Evolutionary conservation across 2,888 invertebrate species (phyloP), one percentile per base, ranked within the genome.

Genomic region (Trachelus tabidus): DNA sequence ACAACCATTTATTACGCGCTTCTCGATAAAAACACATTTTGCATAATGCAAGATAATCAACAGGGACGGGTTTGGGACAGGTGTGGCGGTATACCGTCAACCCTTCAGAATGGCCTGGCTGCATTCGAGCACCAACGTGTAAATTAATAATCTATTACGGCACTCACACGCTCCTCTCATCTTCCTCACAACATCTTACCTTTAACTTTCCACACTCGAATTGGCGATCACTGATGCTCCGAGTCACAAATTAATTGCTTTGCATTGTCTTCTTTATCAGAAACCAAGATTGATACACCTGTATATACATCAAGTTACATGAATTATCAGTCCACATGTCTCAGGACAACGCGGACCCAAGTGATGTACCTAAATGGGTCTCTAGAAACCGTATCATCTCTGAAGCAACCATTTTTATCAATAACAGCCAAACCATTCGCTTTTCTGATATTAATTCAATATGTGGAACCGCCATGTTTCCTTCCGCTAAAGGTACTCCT

Each of bases 21-120:
- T 83, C 82, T 80, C 84, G 86, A 87, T 85, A 86, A 84, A 87
- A 87, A 85, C 81, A 80, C 87, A 87, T 87, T 91, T 90, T 91
- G 89, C 91, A 91, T 90, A 90, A 91, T 90, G 87, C 85, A 88
- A 89, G 87, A 89, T 89, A 89, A 90, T 90, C 87, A 84, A 89
- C 85, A 82, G 84, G 81, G 87, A 89, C 89, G 84, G 85, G 89
- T 88, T 89, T 89, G 86, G 86, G 87, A 88, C 90, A 90, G 90
- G 90, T 90, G 90, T 86, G 85, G 82, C 75, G 80, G 78, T 80
- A 79, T 75, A 56, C 69, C 68, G 31, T 31, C 37, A 11, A 15
- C 75, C 69, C 40, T 15, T 40, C 40, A 15, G 15, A 40, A 40
- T 40, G 40, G 15, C 40, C 40, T 15, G 40, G 79, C 82, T 37